Evolutionary conservation across 2,888 invertebrate species (phyloP).

Genomic region (Cryptophagus acutangulus): DNA sequence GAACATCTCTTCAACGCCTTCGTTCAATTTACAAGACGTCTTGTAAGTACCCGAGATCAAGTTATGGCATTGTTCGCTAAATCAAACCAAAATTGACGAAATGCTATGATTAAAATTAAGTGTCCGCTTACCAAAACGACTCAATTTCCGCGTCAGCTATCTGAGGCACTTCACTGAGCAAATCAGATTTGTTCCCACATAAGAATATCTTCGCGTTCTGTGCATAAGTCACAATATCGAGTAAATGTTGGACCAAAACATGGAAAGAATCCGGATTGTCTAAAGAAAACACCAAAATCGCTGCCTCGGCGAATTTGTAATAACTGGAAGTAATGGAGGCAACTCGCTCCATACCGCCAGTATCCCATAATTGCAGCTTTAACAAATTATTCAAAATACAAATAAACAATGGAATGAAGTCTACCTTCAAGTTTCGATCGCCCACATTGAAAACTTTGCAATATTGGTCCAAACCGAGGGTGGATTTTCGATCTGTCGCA

Average conservation of each 20-base stretch:
- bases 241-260: conserved; percentile 82
- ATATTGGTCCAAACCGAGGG: conserved; percentile 87
- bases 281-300: conserved; percentile 84
- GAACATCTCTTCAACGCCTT: conserved; percentile 89
- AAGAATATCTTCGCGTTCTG: conserved; percentile 94
- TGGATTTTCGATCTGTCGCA: conserved; percentile 76
- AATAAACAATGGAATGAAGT: not conserved
- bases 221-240: conserved; percentile 90
- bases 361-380: conserved; percentile 92
- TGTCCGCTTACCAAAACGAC: conserved; percentile 70
- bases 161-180: conserved; percentile 63
- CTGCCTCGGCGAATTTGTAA: conserved; percentile 93
- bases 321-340: conserved; percentile 93
- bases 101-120: conserved; percentile 8
- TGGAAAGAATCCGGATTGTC: conserved; percentile 92
- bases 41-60: conserved; percentile 83
- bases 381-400: too few species aligned
- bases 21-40: conserved; percentile 83
- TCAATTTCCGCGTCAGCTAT: conserved; percentile 85
- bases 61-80: conserved; percentile 86
- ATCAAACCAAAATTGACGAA: conserved; percentile 30
- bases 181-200: conserved; percentile 87
- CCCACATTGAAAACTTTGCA: conserved; percentile 72
- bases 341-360: conserved; percentile 94
- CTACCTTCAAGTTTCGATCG: conserved; percentile 74